Base-by-base conservation (phyloP, 2,888 invertebrate species). In the Nymphalis c-album region DNA sequence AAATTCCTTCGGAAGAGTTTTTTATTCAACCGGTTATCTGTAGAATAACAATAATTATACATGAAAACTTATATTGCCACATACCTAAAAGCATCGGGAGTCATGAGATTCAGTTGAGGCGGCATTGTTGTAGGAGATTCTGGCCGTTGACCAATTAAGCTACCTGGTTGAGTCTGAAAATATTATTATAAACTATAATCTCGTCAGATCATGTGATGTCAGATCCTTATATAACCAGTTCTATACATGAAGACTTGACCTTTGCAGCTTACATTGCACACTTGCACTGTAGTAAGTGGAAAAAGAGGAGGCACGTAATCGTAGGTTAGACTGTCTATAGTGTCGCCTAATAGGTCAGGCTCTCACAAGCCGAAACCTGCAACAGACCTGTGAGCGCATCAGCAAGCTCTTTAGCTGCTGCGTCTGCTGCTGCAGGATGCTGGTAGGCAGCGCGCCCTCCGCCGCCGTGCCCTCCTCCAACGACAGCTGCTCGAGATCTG, bases 61-160 rank as follows among this genome's bases (percentile, higher is more conserved):
- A 48, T 20, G 8, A 46, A 51, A 16, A 60, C 48, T 45, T 40
- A 10, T 50, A 4, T n/a, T 18, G 26, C 16, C 16, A 40, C 13
- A 18, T 70, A 79, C 94, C 94, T 75, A 93, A 98, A 98, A 20
- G 97, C 97, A 80, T 97, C 97, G 0, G 98, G 97, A 0, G 97
- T 97, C 95, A 97, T 96, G 35, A 97, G 93, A 79, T 95, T 97
- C 31, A 96, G 87, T 77, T 75, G 92, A 77, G 67, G 83, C 75
- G 78, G 91, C 69, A 80, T 75, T 17, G 77, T 45, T 1, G 84
- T 63, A 2, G 92, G 91, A 0, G 92, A 91, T 66, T 91, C 91
- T 0, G 90, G 80, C 2, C 89, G 82, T 69, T 82, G 84, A 1
- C 79, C 73, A 50, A 90, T 83, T 60, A 91, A 78, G 64, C 86